A percentile compares a stretch with the other conserved stretches of the same genome.
These are phyloP conservation scores for Aricia artaxerxes DNA, from an alignment of 2,888 invertebrate genomes.

Conservation along the genomic window DNA sequence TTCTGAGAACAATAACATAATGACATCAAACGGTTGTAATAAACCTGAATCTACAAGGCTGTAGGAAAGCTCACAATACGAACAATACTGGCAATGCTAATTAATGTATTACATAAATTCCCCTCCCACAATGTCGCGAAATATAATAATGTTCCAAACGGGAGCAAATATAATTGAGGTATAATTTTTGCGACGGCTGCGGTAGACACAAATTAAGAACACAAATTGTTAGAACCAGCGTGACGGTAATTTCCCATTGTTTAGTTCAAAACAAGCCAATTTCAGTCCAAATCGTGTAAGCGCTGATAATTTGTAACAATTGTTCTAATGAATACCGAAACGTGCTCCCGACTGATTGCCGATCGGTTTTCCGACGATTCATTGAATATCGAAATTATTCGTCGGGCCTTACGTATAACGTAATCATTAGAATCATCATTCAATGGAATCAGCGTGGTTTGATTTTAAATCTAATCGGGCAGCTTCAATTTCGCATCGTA, in stretches of 20 bases:
- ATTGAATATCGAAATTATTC: conserved; percentile 48
- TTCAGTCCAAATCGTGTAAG: conserved; percentile 60
- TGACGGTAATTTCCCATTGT: conserved; percentile 71
- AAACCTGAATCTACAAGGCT: conserved; percentile 8
- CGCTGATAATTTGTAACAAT: conserved; percentile 65
- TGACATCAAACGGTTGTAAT: conserved; percentile 9
- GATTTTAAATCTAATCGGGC: conserved; percentile 22
- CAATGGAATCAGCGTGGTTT: conserved; percentile 32
- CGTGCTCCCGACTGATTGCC: conserved; percentile 46
- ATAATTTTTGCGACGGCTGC: conserved; percentile 59
- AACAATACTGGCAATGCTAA: conserved; percentile 22
- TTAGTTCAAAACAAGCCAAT: conserved; percentile 64
- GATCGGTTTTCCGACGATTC: conserved; percentile 46
- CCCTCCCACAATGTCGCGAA: conserved; percentile 15
- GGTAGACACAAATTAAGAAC: conserved; percentile 48
- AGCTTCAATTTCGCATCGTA: neutral
- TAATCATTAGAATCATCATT: conserved; percentile 41
- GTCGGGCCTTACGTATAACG: conserved; percentile 41
- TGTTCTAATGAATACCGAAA: conserved; percentile 61
- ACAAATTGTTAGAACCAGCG: conserved; percentile 55
- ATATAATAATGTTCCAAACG: conserved; percentile 9
- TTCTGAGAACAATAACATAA: conserved; percentile 6
- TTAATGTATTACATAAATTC: conserved; percentile 25
- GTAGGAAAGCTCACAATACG: conserved; percentile 32
- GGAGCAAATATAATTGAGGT: conserved; percentile 39